These are phyloP conservation scores for Acromyrmex charruanus DNA, from an alignment of 1,140 invertebrate genomes.

Conservation along the genomic window DNA sequence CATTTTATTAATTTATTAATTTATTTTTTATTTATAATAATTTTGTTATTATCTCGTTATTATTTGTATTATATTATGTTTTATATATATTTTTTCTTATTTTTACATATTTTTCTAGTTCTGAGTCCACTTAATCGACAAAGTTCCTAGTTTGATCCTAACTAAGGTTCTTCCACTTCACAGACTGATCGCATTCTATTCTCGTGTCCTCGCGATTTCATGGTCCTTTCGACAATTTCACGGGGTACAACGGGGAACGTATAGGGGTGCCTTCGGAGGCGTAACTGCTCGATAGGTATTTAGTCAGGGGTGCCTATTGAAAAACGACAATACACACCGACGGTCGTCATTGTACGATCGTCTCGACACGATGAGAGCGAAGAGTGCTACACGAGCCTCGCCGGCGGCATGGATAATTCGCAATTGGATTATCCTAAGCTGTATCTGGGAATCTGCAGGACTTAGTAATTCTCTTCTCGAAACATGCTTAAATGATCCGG, in stretches of 20 bases:
- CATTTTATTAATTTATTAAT: not conserved
- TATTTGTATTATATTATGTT: not conserved
- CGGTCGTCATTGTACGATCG: slow-evolving; percentile 77
- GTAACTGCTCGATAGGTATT: slow-evolving; percentile 72
- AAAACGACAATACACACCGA: slow-evolving; percentile 76
- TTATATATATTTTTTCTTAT: not conserved
- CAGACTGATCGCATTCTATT: not conserved
- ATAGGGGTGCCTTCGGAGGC: slow-evolving; percentile 54
- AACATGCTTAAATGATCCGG: slow-evolving; percentile 10
- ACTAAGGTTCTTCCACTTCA: slow-evolving; percentile 12
- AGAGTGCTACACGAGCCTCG: slow-evolving; percentile 65
- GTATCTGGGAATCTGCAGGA: slow-evolving; percentile 72
- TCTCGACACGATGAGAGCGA: slow-evolving; percentile 66
- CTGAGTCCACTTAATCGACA: not conserved
- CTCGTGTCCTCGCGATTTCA: slow-evolving; percentile 40
- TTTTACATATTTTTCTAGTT: not conserved
- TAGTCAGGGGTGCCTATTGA: slow-evolving; percentile 75
- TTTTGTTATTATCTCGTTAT: not conserved
- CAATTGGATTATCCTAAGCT: slow-evolving; percentile 80
- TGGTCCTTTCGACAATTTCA: slow-evolving; percentile 57
- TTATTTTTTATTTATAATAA: not conserved
- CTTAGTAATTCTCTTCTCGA: not conserved
- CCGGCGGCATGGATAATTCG: slow-evolving; percentile 79
- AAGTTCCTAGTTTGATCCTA: not conserved
- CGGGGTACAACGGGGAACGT: slow-evolving; percentile 10